A percentile compares a stretch with the other conserved stretches of the same genome.
These are phyloP conservation scores for Albula glossodonta DNA, from an alignment of 2,113 vertebrate species.

Conservation along the genomic window DNA sequence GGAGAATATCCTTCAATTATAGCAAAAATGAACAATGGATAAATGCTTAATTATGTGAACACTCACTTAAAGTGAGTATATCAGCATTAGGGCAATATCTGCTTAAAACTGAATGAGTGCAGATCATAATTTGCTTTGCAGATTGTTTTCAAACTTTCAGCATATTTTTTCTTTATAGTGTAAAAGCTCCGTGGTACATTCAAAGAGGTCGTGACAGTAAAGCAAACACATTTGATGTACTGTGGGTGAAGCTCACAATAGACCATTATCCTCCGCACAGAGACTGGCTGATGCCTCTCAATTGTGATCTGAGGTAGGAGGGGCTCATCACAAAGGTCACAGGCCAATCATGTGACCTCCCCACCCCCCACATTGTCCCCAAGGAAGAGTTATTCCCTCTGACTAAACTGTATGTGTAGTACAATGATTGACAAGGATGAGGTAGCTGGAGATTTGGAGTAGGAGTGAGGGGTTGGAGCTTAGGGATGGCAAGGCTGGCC, in stretches of 20 bases:
- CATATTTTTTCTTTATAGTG: no score
- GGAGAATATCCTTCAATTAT: neutral
- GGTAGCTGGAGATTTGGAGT: no score
- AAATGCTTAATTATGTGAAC: neutral
- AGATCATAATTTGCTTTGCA: no score
- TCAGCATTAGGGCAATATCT: neutral
- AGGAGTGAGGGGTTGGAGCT: no score
- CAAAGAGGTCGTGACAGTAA: no score
- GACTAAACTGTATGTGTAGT: no score
- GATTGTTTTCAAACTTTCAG: no score
- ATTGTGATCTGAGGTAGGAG: slow-evolving; percentile 13
- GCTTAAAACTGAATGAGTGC: no score
- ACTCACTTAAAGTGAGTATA: neutral
- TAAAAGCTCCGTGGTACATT: no score
- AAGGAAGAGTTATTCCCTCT: neutral
- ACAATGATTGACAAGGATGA: no score
- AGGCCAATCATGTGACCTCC: neutral
- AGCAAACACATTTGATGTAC: no score
- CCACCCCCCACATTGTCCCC: neutral
- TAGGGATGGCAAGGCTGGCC: no score
- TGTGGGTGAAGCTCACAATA: slow-evolving; percentile 33
- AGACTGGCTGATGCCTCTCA: slow-evolving; percentile 26
- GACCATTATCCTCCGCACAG: slow-evolving; percentile 25
- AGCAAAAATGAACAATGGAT: neutral
- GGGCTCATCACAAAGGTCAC: neutral